Evolutionary conservation across 2,888 invertebrate species (phyloP).

Genomic region (Lasioglossum figueresi): DNA sequence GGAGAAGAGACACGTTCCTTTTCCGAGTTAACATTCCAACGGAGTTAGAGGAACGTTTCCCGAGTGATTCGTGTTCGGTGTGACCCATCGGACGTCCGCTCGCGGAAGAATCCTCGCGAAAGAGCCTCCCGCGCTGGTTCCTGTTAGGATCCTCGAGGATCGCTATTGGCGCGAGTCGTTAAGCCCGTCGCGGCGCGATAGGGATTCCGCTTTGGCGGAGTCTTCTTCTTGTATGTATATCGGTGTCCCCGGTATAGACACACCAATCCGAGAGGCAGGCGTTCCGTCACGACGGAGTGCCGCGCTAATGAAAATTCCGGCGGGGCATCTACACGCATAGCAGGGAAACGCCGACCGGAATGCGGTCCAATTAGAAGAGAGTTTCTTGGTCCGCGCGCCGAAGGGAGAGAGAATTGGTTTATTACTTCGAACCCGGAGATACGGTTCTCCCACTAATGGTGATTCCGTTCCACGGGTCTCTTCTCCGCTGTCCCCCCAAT

Average conservation of each 20-base stretch:
- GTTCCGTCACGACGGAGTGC: slow-evolving; percentile 78
- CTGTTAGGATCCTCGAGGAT: slow-evolving; percentile 6
- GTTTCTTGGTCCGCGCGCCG: slow-evolving; percentile 55
- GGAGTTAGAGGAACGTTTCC: background rate
- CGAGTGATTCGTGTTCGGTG: background rate
- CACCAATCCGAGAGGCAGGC: slow-evolving; percentile 52
- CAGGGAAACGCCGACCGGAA: slow-evolving; percentile 72
- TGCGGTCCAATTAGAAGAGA: slow-evolving; percentile 81
- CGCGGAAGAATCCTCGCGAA: background rate
- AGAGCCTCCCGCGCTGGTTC: background rate
- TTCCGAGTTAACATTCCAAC: slow-evolving; percentile 12
- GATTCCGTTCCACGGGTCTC: slow-evolving; percentile 67
- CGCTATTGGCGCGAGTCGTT: slow-evolving; percentile 41
- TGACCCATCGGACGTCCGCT: slow-evolving; percentile 17
- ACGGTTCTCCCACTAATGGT: slow-evolving; percentile 71
- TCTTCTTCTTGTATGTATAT: slow-evolving; percentile 24
- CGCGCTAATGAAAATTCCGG: slow-evolving; percentile 81
- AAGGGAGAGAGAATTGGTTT: slow-evolving; percentile 75
- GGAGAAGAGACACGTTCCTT: background rate
- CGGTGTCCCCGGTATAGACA: slow-evolving; percentile 54
- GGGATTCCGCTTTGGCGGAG: slow-evolving; percentile 6
- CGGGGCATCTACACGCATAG: slow-evolving; percentile 69
- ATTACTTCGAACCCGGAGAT: slow-evolving; percentile 74
- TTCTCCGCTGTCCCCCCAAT: slow-evolving; percentile 3
- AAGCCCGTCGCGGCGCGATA: slow-evolving; percentile 7